A percentile compares a stretch with the other conserved stretches of the same genome.
phyloP scores from a whole-genome alignment of 2,888 invertebrate species.

The Rhagonycha fulva region DNA sequence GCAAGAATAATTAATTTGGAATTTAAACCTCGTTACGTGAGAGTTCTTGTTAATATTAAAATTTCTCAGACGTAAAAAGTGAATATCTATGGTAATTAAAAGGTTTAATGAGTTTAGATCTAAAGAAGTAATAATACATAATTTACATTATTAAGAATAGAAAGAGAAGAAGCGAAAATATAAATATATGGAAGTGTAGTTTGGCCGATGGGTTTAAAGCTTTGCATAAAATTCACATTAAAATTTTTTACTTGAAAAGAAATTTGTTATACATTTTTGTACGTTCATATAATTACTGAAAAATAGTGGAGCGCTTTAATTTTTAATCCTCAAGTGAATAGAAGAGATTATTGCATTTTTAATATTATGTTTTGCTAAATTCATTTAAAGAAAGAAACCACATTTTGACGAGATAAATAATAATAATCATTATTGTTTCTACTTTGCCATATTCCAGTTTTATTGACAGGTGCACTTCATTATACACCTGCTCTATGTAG shows the following conservation, averaged over 20 bases:
- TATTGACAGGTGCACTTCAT: constrained; percentile 8
- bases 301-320: not conserved
- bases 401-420: not conserved
- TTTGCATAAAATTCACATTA: not conserved
- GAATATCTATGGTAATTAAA: not conserved
- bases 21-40: not conserved
- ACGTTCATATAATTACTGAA: not conserved
- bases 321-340: not conserved
- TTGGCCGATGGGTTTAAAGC: not conserved
- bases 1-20: not conserved
- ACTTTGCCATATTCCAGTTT: not conserved
- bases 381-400: not conserved
- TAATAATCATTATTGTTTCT: not conserved
- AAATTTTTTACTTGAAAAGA: not conserved
- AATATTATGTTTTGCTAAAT: not conserved
- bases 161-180: not conserved
- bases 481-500: constrained; percentile 13
- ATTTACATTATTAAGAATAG: not conserved
- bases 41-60: not conserved
- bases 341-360: not conserved
- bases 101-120: not conserved
- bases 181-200: not conserved
- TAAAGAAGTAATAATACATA: not conserved
- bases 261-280: not conserved
- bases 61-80: not conserved